Percentiles rank a stretch among this genome's conserved stretches.
phyloP scores from a whole-genome alignment of 2,888 invertebrate genomes.

The Falcaria lacertinaria region DNA sequence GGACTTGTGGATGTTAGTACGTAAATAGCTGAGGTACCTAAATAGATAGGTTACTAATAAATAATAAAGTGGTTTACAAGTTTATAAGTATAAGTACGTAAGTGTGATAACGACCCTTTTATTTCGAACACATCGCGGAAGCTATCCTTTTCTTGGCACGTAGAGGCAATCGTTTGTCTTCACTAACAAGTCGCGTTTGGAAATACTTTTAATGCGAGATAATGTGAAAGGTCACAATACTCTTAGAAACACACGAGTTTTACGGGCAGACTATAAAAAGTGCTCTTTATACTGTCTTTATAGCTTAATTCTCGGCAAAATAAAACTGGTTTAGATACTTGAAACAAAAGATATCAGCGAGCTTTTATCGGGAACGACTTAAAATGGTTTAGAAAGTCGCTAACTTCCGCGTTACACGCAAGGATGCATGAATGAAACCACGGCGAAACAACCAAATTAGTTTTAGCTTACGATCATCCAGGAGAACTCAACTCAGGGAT shows the following conservation, averaged over 20 bases:
- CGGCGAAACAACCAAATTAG: conserved; percentile 43
- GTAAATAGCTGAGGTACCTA: no score
- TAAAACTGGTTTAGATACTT: conserved; percentile 37
- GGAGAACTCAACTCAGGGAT: conserved; percentile 33
- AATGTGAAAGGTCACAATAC: conserved; percentile 58
- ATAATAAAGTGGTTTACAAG: no score
- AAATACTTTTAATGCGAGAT: conserved; percentile 38
- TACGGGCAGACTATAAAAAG: conserved; percentile 51
- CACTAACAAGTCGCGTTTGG: conserved; percentile 37
- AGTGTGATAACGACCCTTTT: not conserved
- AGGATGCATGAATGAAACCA: conserved; percentile 30
- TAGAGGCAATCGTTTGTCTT: conserved; percentile 33
- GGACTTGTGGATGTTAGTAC: no score
- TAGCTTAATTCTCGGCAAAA: conserved; percentile 44
- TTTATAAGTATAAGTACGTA: no score
- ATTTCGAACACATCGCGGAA: not conserved
- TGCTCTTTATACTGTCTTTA: conserved; percentile 52
- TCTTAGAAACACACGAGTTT: conserved; percentile 45
- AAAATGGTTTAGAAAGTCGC: conserved; percentile 49
- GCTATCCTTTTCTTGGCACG: conserved; percentile 19
- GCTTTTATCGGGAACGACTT: conserved; percentile 36
- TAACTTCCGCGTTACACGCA: conserved; percentile 32
- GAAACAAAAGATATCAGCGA: conserved; percentile 31
- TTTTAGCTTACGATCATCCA: conserved; percentile 56
- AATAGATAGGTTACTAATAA: no score